phyloP scores from a whole-genome alignment of 1,140 invertebrate genomes.

The Stratiolaelaps scimitus region DNA sequence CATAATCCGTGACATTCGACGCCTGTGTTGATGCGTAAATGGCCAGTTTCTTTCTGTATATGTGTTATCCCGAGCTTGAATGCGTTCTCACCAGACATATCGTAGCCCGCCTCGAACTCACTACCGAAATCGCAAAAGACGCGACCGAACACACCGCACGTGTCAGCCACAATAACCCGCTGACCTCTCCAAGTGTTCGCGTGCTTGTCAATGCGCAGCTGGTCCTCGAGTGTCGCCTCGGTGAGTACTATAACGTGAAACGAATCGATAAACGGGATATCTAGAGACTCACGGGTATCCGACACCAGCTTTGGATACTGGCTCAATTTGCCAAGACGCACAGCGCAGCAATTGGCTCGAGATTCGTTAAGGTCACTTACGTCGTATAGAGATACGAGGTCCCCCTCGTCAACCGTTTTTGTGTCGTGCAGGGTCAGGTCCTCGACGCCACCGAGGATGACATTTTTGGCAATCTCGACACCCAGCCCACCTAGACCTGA shows the following conservation, averaged over 20 bases:
- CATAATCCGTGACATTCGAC: no score
- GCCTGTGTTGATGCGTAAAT: no score
- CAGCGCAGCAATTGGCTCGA: constrained; percentile 15
- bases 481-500: constrained; percentile 88
- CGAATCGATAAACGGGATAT: no score
- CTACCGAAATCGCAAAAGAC: no score
- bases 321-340: constrained; percentile 17
- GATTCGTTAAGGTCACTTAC: constrained; percentile 22
- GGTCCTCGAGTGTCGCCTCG: constrained; percentile 57
- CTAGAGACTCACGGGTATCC: no score
- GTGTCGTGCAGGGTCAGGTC: constrained; percentile 87
- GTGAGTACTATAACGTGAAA: constrained; percentile 89
- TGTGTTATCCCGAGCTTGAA: no score
- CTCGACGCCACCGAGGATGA: constrained; percentile 91
- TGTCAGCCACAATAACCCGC: constrained; percentile 74
- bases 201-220: constrained; percentile 61
- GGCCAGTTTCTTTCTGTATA: no score
- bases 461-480: constrained; percentile 95
- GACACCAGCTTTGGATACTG: no score
- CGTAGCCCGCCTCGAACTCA: no score
- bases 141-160: no score
- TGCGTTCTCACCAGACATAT: no score
- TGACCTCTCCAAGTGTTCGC: constrained; percentile 68
- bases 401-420: constrained; percentile 36
- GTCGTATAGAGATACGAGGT: constrained; percentile 41